These are phyloP conservation scores for Odobenus rosmarus DNA, from an alignment of 2,113 vertebrate species.

Conservation along the genomic window DNA sequence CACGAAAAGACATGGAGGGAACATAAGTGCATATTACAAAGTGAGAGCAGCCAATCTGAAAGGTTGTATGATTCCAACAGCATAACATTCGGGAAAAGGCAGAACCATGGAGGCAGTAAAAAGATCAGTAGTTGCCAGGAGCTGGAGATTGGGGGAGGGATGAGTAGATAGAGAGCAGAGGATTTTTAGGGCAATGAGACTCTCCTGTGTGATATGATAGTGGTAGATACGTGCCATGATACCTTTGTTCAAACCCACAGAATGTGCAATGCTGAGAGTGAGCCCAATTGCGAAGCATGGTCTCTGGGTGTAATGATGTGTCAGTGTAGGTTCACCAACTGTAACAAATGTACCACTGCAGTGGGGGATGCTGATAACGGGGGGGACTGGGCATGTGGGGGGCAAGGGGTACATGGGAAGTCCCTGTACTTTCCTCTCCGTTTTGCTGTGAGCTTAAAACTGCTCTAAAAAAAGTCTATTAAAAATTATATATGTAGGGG, in stretches of 20 bases:
- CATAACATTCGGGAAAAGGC: not conserved
- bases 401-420: not conserved
- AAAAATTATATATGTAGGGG: not conserved
- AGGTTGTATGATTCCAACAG: not conserved
- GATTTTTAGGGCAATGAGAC: not conserved
- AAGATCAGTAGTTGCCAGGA: not conserved
- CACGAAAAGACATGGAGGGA: not conserved
- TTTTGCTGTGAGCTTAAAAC: not conserved
- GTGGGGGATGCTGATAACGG: not conserved
- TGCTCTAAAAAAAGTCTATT: not conserved
- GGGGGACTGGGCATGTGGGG: not conserved
- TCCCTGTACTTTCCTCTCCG: not conserved
- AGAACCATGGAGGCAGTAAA: not conserved
- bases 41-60: not conserved
- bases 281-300: not conserved
- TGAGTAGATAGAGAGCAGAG: not conserved
- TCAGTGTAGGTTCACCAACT: rapidly evolving
- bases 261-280: not conserved
- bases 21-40: not conserved
- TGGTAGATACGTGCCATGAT: not conserved
- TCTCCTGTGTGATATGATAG: rapidly evolving
- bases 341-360: rapidly evolving
- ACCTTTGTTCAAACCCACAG: not conserved
- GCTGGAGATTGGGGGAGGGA: not conserved
- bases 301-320: rapidly evolving